These are phyloP conservation scores for Leptoteleia sp. DNA, from an alignment of 1,140 invertebrate species.

Conservation along the genomic window DNA sequence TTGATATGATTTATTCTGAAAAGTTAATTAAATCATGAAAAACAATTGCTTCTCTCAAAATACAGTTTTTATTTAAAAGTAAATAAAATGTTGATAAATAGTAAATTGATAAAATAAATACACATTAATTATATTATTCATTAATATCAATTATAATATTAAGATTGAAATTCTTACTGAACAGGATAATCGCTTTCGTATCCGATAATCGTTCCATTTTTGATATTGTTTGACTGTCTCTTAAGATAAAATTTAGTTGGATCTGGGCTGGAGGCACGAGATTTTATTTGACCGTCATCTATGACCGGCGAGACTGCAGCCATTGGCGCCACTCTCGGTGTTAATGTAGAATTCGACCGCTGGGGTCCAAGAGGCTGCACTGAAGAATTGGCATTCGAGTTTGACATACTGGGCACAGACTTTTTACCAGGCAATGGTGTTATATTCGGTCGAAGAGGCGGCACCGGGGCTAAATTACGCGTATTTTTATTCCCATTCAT, in stretches of 20 bases:
- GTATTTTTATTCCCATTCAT: slow-evolving; percentile 69
- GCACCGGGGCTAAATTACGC: slow-evolving; percentile 76
- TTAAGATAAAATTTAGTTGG: slow-evolving; percentile 76
- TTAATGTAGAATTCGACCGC: slow-evolving; percentile 77
- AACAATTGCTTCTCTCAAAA: too few relatives aligned
- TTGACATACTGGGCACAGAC: slow-evolving; percentile 44
- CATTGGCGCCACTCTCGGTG: slow-evolving; percentile 77
- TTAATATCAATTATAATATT: too few relatives aligned
- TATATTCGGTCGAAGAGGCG: slow-evolving; percentile 76
- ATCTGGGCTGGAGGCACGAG: slow-evolving; percentile 76
- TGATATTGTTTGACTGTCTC: slow-evolving; percentile 75
- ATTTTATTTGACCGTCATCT: slow-evolving; percentile 78
- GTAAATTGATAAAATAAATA: background rate
- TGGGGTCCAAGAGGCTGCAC: slow-evolving; percentile 76
- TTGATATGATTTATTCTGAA: slow-evolving; percentile 81
- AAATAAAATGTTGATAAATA: too few relatives aligned
- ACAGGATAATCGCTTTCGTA: slow-evolving; percentile 80
- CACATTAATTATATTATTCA: too few relatives aligned
- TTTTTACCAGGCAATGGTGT: slow-evolving; percentile 76
- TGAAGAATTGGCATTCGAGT: slow-evolving; percentile 47
- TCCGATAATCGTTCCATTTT: slow-evolving; percentile 71
- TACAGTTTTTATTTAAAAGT: too few relatives aligned
- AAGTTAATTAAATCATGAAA: background rate
- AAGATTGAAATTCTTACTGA: slow-evolving; percentile 74
- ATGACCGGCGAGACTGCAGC: slow-evolving; percentile 79